A percentile compares a stretch with the other conserved stretches of the same genome.
Evolutionary conservation across 1,140 invertebrate genomes (phyloP).

Genomic region (Schlechtendalia chinensis): DNA sequence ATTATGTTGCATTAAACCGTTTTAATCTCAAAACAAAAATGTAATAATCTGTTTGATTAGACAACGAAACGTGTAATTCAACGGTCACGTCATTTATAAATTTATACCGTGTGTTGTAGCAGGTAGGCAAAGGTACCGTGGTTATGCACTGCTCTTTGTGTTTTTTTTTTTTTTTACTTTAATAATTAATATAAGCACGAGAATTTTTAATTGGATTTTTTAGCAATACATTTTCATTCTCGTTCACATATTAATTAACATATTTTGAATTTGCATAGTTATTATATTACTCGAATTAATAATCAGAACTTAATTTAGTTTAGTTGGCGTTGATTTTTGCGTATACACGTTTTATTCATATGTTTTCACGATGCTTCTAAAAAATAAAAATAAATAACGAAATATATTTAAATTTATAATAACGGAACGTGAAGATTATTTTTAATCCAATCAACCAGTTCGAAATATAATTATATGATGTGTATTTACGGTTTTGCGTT

Average conservation of each 20-base stretch:
- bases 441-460: no score
- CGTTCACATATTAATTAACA: conserved; percentile 17
- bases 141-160: not conserved
- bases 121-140: not conserved
- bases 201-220: conserved; percentile 30
- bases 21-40: no score
- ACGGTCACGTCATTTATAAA: not conserved
- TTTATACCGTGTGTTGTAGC: not conserved
- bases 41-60: not conserved
- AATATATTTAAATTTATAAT: no score
- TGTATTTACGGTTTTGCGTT: no score
- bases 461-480: no score
- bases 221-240: conserved; percentile 8
- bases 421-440: no score
- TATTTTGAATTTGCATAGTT: conserved; percentile 24
- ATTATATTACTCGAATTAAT: conserved; percentile 16
- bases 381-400: no score
- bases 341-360: not conserved
- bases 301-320: not conserved
- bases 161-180: not conserved
- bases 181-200: conserved; percentile 14
- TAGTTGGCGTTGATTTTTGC: not conserved
- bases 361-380: no score
- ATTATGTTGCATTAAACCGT: no score
- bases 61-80: conserved; percentile 17